Conservation (phyloP, 2,113 vertebrate species). For the Austrofundulus limnaeus region DNA sequence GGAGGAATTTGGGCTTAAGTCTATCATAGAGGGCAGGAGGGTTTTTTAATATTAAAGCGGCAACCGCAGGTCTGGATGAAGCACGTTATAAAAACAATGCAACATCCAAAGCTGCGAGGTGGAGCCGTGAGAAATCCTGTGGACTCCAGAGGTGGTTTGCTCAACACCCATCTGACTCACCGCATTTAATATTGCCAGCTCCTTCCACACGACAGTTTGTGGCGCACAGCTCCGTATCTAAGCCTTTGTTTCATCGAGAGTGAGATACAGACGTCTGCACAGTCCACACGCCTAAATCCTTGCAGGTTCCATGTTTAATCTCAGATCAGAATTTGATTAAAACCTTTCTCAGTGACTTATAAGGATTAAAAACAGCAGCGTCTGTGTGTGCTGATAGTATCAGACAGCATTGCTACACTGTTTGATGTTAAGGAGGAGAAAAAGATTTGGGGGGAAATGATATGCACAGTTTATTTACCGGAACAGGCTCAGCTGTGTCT, state of each 20-base stretch:
- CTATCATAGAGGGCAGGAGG: slow-evolving; percentile 47
- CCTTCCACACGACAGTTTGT: slow-evolving; percentile 57
- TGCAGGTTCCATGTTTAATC: slow-evolving; percentile 33
- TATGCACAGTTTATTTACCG: slow-evolving; percentile 41
- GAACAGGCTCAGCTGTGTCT: slow-evolving; percentile 26
- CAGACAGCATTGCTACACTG: slow-evolving; percentile 57
- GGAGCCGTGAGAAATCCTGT: slow-evolving; percentile 67
- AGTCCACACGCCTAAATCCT: slow-evolving; percentile 38
- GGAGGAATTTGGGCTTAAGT: slow-evolving; percentile 47
- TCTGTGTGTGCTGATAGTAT: slow-evolving; percentile 48
- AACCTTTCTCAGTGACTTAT: slow-evolving; percentile 46
- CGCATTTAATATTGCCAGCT: slow-evolving; percentile 60
- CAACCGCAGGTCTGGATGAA: slow-evolving; percentile 71
- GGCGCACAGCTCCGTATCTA: no score
- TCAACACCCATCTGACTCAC: slow-evolving; percentile 76
- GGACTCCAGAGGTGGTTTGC: slow-evolving; percentile 58
- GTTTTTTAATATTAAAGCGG: slow-evolving; percentile 59
- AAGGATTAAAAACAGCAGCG: slow-evolving; percentile 39
- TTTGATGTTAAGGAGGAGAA: slow-evolving; percentile 56
- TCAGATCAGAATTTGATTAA: slow-evolving; percentile 55
- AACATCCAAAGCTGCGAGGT: slow-evolving; percentile 65
- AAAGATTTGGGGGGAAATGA: slow-evolving; percentile 17
- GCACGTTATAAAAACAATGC: slow-evolving; percentile 62
- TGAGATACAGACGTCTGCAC: slow-evolving; percentile 53
- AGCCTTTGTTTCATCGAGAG: slow-evolving; percentile 60